Evolutionary conservation across 35 echinoderm and acorn worm genomes (phyloP), one percentile per base, ranked within the genome.

Genomic region (Apostichopus japonicus): DNA sequence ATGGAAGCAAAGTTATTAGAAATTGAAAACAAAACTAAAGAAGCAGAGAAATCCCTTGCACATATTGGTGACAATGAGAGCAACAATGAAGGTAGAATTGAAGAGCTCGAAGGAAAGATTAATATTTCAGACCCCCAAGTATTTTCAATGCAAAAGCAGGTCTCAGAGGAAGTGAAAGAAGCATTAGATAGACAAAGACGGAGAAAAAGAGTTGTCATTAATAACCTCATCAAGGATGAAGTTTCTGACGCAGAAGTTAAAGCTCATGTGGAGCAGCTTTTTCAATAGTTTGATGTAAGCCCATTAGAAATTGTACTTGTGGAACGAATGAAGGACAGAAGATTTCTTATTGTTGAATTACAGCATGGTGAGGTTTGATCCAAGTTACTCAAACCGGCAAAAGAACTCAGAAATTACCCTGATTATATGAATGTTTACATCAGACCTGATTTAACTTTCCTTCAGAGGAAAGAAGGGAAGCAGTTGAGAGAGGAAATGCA

Each of bases 391-490:
- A 54, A 86, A 25, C 10, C 56, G 21, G 4, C 82, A 22, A 15
- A 54, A 8, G 53, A 54, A 8, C 23, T 86, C 16, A 86, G 55
- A 13, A 53, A 61, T 55, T 55, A n/a, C 7, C 2, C 15, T 54
- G n/a, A 8, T 55, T 86, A 55, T 55, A 23, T 7, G n/a, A 55
- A 86, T 6, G 82, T 86, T 0, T 86, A 52, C 52, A 86, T 86
- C 52, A 55, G 53, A 86, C 82, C 82, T 8, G 52, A 86, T 23
- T 53, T 86, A 5, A 86, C 82, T 15, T 86, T 86, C n/a, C 53
- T 14, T 19, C 82, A 86, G 55, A 54, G 82, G 52, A 15, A 86
- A 54, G 82, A 86, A 86, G 55, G 82, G 6, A 86, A 61, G 23
- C 24, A 25, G 9, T 4, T 86, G 13, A 86, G 82, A 55, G 82